Evolutionary conservation across 2,888 invertebrate genomes (phyloP), one percentile per base, ranked within the genome.

Genomic region (Erynnis tages): DNA sequence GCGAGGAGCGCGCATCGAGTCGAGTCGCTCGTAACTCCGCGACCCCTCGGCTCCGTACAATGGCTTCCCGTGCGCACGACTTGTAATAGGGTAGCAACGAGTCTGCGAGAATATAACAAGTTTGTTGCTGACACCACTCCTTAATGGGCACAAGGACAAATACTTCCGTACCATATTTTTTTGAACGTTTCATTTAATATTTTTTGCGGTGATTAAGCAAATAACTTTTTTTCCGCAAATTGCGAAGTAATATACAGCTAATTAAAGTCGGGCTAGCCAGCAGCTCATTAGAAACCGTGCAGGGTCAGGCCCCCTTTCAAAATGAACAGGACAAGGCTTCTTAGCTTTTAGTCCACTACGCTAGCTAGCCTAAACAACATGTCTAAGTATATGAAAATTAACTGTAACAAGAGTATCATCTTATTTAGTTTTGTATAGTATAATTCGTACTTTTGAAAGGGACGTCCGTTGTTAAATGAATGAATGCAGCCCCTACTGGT

Each of bases 1-100:
- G n/a, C n/a, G n/a, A n/a, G n/a, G n/a, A n/a, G 70, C 67, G 66
- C 67, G 67, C 69, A 65, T 71, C 69, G 73, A 69, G 71, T 69
- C 63, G 72, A 4, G n/a, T n/a, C n/a, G n/a, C 62, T 69, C 70
- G 65, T 71, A 73, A 71, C 68, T 71, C 68, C 59, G 60, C 61
- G 67, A 75, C 78, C 78, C 79, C 71, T 65, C 59, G 48, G 59
- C 61, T 52, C 56, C 55, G 63, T 60, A 71, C 75, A 71, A 71
- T 71, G 67, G 72, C 72, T 70, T 43, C 49, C 49, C 43, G 35
- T 43, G 11, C 74, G 73, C 76, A 41, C 40, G 44, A 65, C 49
- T 43, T 35, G 43, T 43, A 50, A 49, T 43, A 49, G 49, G 49
- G 41, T 49, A 19, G 41, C 43, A 43, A 35, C 46, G 35, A 35